These are phyloP conservation scores for Drosophila emarginata DNA, from an alignment of 2,888 invertebrate genomes.

Conservation along the genomic window DNA sequence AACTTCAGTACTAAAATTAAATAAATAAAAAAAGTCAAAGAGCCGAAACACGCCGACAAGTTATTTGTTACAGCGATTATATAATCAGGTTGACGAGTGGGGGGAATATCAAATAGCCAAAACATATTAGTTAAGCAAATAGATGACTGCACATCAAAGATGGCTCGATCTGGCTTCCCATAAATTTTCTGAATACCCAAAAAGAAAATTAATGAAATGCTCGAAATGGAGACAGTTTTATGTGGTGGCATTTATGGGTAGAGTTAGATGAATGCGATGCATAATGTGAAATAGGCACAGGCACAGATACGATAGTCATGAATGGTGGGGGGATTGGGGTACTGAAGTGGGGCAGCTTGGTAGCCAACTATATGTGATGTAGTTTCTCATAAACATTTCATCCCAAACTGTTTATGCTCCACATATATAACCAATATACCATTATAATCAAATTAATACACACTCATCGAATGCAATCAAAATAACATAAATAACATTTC, in stretches of 20 bases:
- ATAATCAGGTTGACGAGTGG: conserved; percentile 46
- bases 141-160: conserved; percentile 39
- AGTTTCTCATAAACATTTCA: conserved; percentile 54
- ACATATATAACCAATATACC: conserved; percentile 70
- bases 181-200: conserved; percentile 52
- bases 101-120: conserved; percentile 14
- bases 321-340: not conserved
- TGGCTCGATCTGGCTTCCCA: conserved; percentile 36
- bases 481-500: conserved; percentile 66
- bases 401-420: conserved; percentile 55
- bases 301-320: not conserved
- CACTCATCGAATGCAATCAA: conserved; percentile 74
- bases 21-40: conserved; percentile 32
- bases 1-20: conserved; percentile 12
- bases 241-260: conserved; percentile 57
- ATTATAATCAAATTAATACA: conserved; percentile 77
- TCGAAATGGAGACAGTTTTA: conserved; percentile 49
- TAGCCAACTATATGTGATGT: conserved; percentile 27
- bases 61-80: conserved; percentile 49
- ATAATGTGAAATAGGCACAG: conserved; percentile 6
- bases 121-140: conserved; percentile 28
- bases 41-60: conserved; percentile 30
- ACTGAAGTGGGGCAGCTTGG: conserved; percentile 18
- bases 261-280: conserved; percentile 4
- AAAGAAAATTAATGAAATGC: conserved; percentile 18